Conservation (phyloP, 2,797 vertebrate species). For the Kryptolebias ocellatus region DNA sequence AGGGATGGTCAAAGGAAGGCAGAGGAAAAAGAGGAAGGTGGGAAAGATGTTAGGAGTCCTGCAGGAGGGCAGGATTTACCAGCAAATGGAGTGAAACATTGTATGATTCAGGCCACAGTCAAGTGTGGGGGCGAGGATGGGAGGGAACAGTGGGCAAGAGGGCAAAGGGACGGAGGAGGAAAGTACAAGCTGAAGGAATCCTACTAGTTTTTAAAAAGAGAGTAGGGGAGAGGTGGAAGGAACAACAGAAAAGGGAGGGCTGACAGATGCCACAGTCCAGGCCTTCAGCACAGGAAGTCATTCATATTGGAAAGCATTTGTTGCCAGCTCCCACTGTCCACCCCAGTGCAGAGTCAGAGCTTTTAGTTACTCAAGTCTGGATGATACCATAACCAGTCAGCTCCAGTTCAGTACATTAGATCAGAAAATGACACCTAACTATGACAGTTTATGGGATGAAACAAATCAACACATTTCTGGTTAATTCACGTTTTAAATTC, state of each 20-base stretch:
- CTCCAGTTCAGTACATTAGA: conserved; percentile 9
- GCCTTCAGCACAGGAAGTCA: conserved; percentile 81
- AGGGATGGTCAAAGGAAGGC: conserved; percentile 64
- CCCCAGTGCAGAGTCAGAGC: conserved; percentile 45
- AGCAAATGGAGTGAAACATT: conserved; percentile 71
- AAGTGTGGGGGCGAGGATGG: conserved; percentile 46
- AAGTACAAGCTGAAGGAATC: conserved; percentile 26
- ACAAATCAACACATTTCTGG: not conserved
- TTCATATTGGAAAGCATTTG: conserved; percentile 76
- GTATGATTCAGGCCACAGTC: conserved; percentile 79
- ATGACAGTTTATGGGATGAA: not conserved
- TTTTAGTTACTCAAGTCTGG: conserved; percentile 41
- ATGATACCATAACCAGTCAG: conserved; percentile 28
- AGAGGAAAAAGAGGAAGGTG: conserved; percentile 69
- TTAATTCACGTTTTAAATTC: not conserved
- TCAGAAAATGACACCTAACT: not conserved
- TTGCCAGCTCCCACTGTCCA: conserved; percentile 64
- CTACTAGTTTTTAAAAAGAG: conserved; percentile 19
- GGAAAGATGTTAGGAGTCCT: conserved; percentile 56
- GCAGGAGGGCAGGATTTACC: conserved; percentile 65
- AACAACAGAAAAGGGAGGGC: conserved; percentile 11
- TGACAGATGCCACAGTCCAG: conserved; percentile 84
- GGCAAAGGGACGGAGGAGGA: conserved; percentile 34
- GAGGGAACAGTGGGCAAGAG: conserved; percentile 71
- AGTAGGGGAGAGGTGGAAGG: conserved; percentile 35